phyloP scores from a whole-genome alignment of 2,797 vertebrate genomes.

The Rhabdophis nuchalis region DNA sequence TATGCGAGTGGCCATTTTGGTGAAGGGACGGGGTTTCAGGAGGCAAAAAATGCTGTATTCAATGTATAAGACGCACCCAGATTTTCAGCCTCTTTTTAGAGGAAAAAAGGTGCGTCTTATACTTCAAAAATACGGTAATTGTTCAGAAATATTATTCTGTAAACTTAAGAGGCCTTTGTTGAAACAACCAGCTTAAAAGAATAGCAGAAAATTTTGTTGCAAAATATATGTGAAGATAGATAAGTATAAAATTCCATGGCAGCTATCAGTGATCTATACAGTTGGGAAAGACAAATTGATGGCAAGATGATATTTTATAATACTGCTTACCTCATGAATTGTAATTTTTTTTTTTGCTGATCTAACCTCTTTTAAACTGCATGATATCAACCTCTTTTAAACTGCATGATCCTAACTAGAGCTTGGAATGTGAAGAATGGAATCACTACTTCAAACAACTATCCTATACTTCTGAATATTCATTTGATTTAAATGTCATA shows the following conservation, averaged over 20 bases:
- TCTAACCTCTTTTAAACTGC: neutral
- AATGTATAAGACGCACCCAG: too few relatives aligned
- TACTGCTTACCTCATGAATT: neutral
- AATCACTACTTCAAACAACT: conserved; percentile 7
- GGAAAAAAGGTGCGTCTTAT: too few relatives aligned
- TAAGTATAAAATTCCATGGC: neutral
- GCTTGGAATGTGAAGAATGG: conserved; percentile 16
- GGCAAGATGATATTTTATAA: conserved; percentile 6
- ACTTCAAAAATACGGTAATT: too few relatives aligned
- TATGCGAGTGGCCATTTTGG: too few relatives aligned
- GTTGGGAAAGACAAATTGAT: neutral
- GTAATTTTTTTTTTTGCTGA: conserved; percentile 7
- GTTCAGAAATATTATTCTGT: neutral
- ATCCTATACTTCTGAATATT: neutral
- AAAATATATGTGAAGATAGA: neutral
- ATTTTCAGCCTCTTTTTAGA: too few relatives aligned
- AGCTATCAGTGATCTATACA: neutral
- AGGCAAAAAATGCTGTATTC: too few relatives aligned
- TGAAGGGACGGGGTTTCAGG: too few relatives aligned
- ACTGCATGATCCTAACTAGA: neutral
- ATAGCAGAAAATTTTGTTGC: neutral
- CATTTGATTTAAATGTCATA: conserved; percentile 38
- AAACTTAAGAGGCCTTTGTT: conserved; percentile 9
- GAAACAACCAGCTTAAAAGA: neutral
- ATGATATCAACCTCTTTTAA: neutral